Evolutionary conservation across 2,113 vertebrate species (phyloP).

Genomic region (Microtus richardsoni): DNA sequence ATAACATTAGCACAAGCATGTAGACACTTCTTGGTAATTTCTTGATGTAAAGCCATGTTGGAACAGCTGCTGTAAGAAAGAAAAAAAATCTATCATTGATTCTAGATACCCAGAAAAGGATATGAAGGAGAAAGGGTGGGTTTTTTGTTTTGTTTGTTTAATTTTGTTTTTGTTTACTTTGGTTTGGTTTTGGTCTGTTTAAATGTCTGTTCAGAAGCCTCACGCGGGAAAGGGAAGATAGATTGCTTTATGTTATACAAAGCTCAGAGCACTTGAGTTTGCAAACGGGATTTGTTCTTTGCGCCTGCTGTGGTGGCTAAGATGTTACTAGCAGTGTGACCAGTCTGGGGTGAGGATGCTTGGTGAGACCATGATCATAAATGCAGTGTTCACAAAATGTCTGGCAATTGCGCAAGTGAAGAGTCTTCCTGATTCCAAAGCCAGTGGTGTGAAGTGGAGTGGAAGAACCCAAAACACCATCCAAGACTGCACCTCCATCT

Average conservation of each 20-base stretch:
- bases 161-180: background rate
- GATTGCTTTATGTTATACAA: background rate
- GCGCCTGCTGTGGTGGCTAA: background rate
- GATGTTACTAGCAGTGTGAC: slow-evolving; percentile 51
- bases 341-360: slow-evolving; percentile 1
- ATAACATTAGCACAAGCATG: background rate
- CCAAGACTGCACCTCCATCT: background rate
- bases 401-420: background rate
- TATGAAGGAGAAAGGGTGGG: background rate
- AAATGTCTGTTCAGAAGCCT: slow-evolving; percentile 43
- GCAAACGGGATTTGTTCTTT: slow-evolving; percentile 6
- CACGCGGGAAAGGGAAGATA: slow-evolving; percentile 31
- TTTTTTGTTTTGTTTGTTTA: background rate
- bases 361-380: slow-evolving; percentile 20
- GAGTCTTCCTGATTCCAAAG: background rate
- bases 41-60: background rate
- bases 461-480: background rate
- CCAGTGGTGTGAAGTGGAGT: background rate
- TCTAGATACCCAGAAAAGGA: slow-evolving; percentile 43
- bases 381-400: slow-evolving; percentile 9
- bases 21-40: background rate
- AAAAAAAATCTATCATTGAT: slow-evolving; percentile 19
- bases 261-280: slow-evolving; percentile 23
- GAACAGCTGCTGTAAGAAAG: slow-evolving; percentile 15
- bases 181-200: slow-evolving; percentile 21